Evolutionary conservation across 2,888 invertebrate species (phyloP).

Genomic region (Pollenia griseotomentosa): DNA sequence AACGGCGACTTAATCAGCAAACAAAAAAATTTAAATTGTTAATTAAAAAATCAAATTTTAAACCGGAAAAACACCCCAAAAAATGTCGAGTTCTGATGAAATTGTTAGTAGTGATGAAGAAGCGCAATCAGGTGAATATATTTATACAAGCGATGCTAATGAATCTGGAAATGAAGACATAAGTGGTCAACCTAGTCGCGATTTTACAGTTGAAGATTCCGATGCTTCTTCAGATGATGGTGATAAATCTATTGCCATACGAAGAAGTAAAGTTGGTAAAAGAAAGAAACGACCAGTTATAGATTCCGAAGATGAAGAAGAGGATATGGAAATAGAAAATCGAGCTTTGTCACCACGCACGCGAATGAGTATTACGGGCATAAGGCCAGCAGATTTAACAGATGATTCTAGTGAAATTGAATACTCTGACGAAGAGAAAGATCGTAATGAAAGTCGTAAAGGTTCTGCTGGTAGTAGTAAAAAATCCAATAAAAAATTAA

Average conservation of each 20-base stretch:
- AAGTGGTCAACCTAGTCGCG: conserved; percentile 15
- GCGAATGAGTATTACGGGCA: conserved; percentile 82
- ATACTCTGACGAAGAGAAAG: conserved; percentile 75
- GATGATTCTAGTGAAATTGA: conserved; percentile 81
- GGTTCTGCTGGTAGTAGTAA: neutral
- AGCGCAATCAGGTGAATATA: conserved; percentile 26
- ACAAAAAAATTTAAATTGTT: neutral
- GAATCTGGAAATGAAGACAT: neutral
- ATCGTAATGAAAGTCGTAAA: neutral
- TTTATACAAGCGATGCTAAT: conserved; percentile 34
- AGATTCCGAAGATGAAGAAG: conserved; percentile 77
- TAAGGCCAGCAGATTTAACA: conserved; percentile 79
- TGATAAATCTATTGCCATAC: conserved; percentile 57
- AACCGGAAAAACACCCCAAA: neutral
- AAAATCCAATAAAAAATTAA: neutral
- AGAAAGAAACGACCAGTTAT: conserved; percentile 63
- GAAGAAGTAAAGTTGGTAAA: neutral
- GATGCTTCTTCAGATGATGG: conserved; percentile 52
- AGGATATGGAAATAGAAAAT: conserved; percentile 78
- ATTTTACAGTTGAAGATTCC: conserved; percentile 73
- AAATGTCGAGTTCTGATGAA: conserved; percentile 73
- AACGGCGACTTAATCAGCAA: neutral
- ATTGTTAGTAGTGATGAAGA: conserved; percentile 65
- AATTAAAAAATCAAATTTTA: neutral
- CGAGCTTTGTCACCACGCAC: conserved; percentile 81